Evolutionary conservation across 2,797 vertebrate genomes (phyloP).

Genomic region (Phoxinus dragarum): DNA sequence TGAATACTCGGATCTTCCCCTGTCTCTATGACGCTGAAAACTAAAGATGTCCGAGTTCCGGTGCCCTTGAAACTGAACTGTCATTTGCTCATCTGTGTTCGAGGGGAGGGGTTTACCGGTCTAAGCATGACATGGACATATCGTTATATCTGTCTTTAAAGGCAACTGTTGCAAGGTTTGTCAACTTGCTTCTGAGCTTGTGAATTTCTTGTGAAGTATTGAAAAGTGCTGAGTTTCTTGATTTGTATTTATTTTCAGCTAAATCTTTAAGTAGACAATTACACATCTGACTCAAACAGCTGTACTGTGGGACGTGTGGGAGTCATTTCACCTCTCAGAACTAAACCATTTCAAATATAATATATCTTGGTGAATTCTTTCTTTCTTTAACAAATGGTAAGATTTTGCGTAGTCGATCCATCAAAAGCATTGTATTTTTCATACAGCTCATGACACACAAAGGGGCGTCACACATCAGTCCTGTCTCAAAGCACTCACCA

Average conservation of each 20-base stretch:
- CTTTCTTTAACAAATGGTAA: neutral
- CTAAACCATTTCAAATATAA: neutral
- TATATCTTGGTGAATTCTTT: neutral
- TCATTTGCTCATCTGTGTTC: too few relatives aligned
- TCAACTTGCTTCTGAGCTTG: neutral
- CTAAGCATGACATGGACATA: neutral
- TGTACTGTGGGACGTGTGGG: neutral
- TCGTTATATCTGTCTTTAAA: neutral
- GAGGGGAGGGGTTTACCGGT: too few relatives aligned
- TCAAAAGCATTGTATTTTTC: slow-evolving; percentile 8
- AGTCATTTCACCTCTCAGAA: neutral
- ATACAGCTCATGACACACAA: slow-evolving; percentile 15
- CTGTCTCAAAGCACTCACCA: slow-evolving; percentile 32
- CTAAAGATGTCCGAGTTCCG: too few relatives aligned
- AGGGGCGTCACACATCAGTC: neutral
- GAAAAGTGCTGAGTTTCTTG: neutral
- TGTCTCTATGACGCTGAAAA: too few relatives aligned
- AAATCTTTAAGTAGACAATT: neutral
- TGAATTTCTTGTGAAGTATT: neutral
- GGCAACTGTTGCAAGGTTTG: neutral
- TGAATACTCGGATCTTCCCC: too few relatives aligned
- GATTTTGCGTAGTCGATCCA: neutral
- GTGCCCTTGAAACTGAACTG: too few relatives aligned
- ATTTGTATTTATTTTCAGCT: neutral
- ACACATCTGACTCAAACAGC: neutral